Base-by-base conservation (phyloP, 2,888 invertebrate genomes). In the Argyresthia goedartella region DNA sequence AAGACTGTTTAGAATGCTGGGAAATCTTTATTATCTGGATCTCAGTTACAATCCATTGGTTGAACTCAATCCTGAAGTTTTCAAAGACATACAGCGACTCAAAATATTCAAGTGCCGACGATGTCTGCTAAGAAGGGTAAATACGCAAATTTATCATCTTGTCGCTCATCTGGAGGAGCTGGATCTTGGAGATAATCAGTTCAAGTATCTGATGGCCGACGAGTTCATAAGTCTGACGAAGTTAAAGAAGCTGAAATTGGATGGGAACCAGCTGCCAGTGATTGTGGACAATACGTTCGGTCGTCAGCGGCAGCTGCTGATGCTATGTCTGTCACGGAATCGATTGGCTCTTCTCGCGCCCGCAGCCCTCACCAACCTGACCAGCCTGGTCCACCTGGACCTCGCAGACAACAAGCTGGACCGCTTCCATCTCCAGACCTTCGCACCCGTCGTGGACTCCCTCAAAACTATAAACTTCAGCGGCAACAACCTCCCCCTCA, bases 61-160 rank as follows among this genome's bases (percentile, higher is more conserved):
- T 50, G 92, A 94, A 66, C 86, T 95, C 54, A 90, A 91, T 65
- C 93, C 94, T 9, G 94, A 94, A 77, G 92, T 92, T 49, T 93
- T 93, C 75, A 92, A 92, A 69, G 93, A 93, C 76, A 89, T 89
- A 55, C 90, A 93, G 88, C 91, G 91, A 63, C 80, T 95, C 55
- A 89, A 89, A 67, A 81, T 89, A 55, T 89, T 95, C 59, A 91
- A 90, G 67, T 93, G 95, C 71, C 88, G 94, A 59, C 85, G 88
- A 59, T 95, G 95, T 75, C 88, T 89, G 53, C 76, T 95, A 60
- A 88, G 89, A 63, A 89, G 92, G 71, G 90, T 95, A 63, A 94
- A 95, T 80, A 91, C 92, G 9, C 92, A 93, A 71, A 89, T 95
- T 63, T 94, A 94, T 79, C 91, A 93, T 71, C 88, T 93, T 63